phyloP scores from a whole-genome alignment of 2,888 invertebrate species.

The Torymus auratus region DNA sequence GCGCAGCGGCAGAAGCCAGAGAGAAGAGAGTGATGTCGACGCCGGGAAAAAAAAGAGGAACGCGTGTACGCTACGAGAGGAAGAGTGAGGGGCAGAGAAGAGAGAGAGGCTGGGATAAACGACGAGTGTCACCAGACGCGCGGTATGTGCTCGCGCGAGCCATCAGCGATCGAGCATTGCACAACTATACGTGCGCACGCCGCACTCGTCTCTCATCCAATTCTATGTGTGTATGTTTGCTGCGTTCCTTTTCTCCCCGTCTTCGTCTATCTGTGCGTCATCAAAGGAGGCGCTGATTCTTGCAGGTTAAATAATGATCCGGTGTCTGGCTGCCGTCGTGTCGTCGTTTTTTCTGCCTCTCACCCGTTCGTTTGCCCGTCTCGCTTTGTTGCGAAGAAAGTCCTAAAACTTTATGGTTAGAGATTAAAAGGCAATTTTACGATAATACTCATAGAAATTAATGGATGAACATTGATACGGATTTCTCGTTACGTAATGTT shows the following conservation, averaged over 20 bases:
- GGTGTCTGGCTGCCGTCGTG: too few species aligned
- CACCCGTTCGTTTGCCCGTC: too few species aligned
- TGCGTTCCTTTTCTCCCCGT: neutral
- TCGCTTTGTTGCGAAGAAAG: too few species aligned
- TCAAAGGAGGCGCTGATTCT: too few species aligned
- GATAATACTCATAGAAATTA: too few species aligned
- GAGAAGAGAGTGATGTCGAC: slow-evolving; percentile 16
- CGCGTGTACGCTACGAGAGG: slow-evolving; percentile 29
- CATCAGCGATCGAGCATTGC: slow-evolving; percentile 49
- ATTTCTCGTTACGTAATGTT: too few species aligned
- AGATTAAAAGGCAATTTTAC: too few species aligned
- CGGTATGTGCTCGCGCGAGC: slow-evolving; percentile 58
- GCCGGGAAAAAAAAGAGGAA: slow-evolving; percentile 38
- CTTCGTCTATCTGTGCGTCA: too few species aligned
- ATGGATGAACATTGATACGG: too few species aligned
- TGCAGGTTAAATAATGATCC: too few species aligned
- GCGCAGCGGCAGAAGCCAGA: slow-evolving; percentile 43
- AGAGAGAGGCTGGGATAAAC: slow-evolving; percentile 49
- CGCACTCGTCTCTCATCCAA: neutral
- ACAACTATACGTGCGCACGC: neutral
- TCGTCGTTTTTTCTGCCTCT: too few species aligned
- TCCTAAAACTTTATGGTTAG: too few species aligned
- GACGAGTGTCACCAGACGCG: slow-evolving; percentile 62
- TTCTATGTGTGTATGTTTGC: neutral
- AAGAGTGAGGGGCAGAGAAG: slow-evolving; percentile 25